Evolutionary conservation across 2,113 vertebrate species (phyloP), one percentile per base, ranked within the genome.

Genomic region (Platysteira castanea): DNA sequence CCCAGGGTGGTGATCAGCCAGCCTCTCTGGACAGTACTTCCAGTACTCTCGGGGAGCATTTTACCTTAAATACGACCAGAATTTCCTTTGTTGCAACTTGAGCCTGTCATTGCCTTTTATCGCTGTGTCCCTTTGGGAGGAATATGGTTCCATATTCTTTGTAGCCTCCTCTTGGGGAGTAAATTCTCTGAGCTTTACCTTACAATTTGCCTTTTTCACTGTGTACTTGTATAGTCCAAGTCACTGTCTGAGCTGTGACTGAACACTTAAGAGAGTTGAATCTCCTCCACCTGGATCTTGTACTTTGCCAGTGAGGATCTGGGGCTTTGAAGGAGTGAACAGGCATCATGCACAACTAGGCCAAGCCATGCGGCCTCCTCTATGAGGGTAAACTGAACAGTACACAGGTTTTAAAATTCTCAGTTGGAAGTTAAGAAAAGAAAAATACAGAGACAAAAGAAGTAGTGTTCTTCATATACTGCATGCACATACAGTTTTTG

Each of bases 401-500:
- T 4, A 74, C 3, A 33, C 3, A 31, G 19, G 24, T 46, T 75
- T 83, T 84, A 7, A 61, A 93, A 68, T 52, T 69, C 31, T 82
- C 30, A 63, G 23, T 11, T 80, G 39, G 10, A 93, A 61, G 35
- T 61, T 35, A 65, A 90, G 83, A n/a, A 57, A 60, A 53, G 17
- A 44, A 89, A 90, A 83, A 52, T 6, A 71, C 23, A 87, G 26
- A 67, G 7, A 27, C 41, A 22, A 80, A 90, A 68, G 49, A 64
- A 76, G 28, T 33, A 30, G 6, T 16, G 24, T 22, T 59, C 75
- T 88, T 82, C n/a, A 37, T n/a, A 65, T 31, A 30, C 33, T 10
- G 0, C 7, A 0, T 20, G 28, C 53, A 53, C 11, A 27, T 9
- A 35, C 1, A 12, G 10, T 6, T 46, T 57, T 73, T 60, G 16